Conservation (phyloP, 2,888 invertebrate genomes). For the Stenichneumon culpator region DNA sequence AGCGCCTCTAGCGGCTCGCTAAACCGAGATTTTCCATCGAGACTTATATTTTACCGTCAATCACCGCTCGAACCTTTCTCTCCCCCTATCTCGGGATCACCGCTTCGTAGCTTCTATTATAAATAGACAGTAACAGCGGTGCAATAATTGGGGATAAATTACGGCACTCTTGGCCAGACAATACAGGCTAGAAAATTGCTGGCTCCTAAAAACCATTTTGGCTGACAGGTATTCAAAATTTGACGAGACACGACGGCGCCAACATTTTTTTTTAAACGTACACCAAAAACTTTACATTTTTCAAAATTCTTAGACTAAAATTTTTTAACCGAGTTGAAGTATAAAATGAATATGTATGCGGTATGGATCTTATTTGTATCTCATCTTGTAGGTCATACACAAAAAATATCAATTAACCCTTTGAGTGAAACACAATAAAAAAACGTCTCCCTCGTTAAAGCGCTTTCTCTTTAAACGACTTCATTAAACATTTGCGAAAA, state of each 20-base stretch:
- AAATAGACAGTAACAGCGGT: conserved; percentile 23
- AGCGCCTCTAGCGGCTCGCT: conserved; percentile 1
- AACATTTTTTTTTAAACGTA: neutral
- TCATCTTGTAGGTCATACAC: neutral
- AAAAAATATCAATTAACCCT: neutral
- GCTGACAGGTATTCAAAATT: neutral
- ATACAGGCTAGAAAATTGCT: conserved; percentile 1
- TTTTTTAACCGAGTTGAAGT: neutral
- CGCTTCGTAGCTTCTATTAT: conserved; percentile 31
- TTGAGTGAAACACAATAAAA: neutral
- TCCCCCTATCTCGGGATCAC: neutral
- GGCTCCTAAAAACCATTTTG: neutral
- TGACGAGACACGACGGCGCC: neutral
- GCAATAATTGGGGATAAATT: conserved; percentile 27
- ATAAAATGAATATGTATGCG: no score
- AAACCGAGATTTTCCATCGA: neutral
- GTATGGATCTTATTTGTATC: neutral
- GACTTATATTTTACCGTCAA: conserved; percentile 39
- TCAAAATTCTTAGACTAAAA: neutral
- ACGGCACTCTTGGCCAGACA: conserved; percentile 21
- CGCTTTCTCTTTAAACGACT: neutral
- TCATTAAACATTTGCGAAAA: neutral
- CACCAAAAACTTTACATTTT: neutral
- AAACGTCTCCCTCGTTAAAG: neutral
- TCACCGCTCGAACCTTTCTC: conserved; percentile 32